Percentiles rank a stretch among this genome's conserved stretches.
Evolutionary conservation across 1,140 invertebrate genomes (phyloP).

Genomic region (Trissolcus basalis): DNA sequence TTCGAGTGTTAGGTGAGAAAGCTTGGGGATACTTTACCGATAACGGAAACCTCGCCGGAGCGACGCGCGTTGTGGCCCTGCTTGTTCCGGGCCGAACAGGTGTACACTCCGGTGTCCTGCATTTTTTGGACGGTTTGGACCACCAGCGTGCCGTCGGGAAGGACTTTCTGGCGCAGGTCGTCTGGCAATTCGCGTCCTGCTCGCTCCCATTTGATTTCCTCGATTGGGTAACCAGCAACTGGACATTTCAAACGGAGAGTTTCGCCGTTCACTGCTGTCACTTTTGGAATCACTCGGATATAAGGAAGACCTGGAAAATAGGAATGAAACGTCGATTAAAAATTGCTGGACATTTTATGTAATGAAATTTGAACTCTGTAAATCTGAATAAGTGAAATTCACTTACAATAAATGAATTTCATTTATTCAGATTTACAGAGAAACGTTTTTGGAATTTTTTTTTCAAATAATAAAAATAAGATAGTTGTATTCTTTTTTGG

Average conservation of each 20-base stretch:
- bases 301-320: slow-evolving; percentile 83
- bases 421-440: too few relatives aligned
- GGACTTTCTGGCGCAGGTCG: slow-evolving; percentile 87
- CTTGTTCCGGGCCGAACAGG: slow-evolving; percentile 85
- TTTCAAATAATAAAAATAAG: too few relatives aligned
- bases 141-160: slow-evolving; percentile 83
- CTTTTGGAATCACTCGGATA: slow-evolving; percentile 87
- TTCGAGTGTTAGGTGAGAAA: slow-evolving; percentile 1
- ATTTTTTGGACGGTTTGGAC: slow-evolving; percentile 85
- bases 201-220: slow-evolving; percentile 88
- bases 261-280: slow-evolving; percentile 90
- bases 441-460: too few relatives aligned
- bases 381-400: too few relatives aligned
- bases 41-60: slow-evolving; percentile 84
- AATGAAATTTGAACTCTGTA: too few relatives aligned
- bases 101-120: slow-evolving; percentile 86
- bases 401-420: too few relatives aligned
- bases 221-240: slow-evolving; percentile 89
- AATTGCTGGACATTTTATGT: too few relatives aligned
- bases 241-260: slow-evolving; percentile 87
- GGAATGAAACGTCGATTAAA: too few relatives aligned
- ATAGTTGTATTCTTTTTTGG: too few relatives aligned
- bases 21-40: slow-evolving; percentile 78
- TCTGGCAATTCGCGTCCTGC: slow-evolving; percentile 85
- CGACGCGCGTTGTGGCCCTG: slow-evolving; percentile 84